A percentile compares a stretch with the other conserved stretches of the same genome.
phyloP scores from a whole-genome alignment of 2,888 invertebrate species.

The Trissonchulus latispiculum region DNA sequence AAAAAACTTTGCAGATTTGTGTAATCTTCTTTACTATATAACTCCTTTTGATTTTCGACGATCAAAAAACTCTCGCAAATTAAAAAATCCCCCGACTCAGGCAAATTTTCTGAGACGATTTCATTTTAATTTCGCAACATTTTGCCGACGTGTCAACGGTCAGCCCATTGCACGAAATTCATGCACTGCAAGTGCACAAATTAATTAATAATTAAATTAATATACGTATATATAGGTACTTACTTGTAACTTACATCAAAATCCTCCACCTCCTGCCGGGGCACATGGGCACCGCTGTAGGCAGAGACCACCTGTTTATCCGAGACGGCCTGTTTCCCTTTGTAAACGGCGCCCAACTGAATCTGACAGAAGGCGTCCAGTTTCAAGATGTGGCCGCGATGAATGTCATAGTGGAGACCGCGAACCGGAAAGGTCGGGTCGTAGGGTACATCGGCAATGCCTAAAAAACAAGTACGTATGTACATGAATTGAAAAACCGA shows the following conservation, averaged over 20 bases:
- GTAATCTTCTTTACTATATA: no score
- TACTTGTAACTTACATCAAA: neutral
- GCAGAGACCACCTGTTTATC: constrained; percentile 71
- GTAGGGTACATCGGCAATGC: constrained; percentile 66
- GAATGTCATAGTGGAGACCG: constrained; percentile 94
- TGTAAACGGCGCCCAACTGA: constrained; percentile 82
- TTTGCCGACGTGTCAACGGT: no score
- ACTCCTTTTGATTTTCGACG: no score
- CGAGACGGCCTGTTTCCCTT: constrained; percentile 65
- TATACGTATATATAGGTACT: neutral
- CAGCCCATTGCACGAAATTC: no score
- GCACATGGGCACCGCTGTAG: constrained; percentile 55
- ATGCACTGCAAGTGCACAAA: no score
- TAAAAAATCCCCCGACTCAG: no score
- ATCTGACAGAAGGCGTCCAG: constrained; percentile 93
- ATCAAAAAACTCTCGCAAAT: no score
- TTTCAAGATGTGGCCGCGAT: constrained; percentile 82
- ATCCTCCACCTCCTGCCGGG: neutral
- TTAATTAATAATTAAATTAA: neutral
- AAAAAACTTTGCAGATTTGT: no score
- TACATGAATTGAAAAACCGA: no score
- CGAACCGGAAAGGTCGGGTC: constrained; percentile 86
- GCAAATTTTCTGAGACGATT: no score
- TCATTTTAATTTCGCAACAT: no score
- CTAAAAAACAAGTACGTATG: constrained; percentile 46